Percentiles rank a stretch among this genome's conserved stretches.
These are phyloP conservation scores for Ariolimax columbianus DNA, from an alignment of 2,888 invertebrate genomes.

Conservation along the genomic window DNA sequence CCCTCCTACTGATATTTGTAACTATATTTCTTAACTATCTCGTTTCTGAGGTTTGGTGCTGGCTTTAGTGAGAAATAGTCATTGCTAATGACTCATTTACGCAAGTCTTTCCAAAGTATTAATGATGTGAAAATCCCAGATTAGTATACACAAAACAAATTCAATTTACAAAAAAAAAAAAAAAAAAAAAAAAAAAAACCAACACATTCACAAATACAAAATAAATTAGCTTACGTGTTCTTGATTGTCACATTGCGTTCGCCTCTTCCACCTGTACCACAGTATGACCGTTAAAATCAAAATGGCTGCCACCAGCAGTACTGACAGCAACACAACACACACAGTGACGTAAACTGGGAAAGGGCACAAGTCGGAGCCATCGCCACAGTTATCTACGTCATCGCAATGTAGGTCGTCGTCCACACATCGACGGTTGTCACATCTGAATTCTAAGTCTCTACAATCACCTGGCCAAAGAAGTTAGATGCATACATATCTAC, in stretches of 20 bases:
- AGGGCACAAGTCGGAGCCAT: constrained; percentile 26
- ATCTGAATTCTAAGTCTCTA: constrained; percentile 4
- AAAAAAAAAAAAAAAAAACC: no score
- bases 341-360: not conserved
- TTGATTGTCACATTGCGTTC: not conserved
- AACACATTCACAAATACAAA: no score
- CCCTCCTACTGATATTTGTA: no score
- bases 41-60: no score
- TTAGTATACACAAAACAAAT: not conserved
- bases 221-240: not conserved
- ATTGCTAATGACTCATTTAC: no score
- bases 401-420: constrained; percentile 22
- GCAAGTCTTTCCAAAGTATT: no score
- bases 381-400: constrained; percentile 33
- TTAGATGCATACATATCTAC: no score
- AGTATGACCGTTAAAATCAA: not conserved
- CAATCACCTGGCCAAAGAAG: constrained; percentile 21
- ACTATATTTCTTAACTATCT: no score
- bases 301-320: not conserved
- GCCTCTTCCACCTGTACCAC: not conserved
- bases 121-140: no score
- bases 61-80: no score
- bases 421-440: constrained; percentile 28
- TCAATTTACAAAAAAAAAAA: not conserved
- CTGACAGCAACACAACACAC: not conserved